A percentile compares a stretch with the other conserved stretches of the same genome.
These are phyloP conservation scores for Oryzias woworae DNA, from an alignment of 2,113 vertebrate species.

Conservation along the genomic window DNA sequence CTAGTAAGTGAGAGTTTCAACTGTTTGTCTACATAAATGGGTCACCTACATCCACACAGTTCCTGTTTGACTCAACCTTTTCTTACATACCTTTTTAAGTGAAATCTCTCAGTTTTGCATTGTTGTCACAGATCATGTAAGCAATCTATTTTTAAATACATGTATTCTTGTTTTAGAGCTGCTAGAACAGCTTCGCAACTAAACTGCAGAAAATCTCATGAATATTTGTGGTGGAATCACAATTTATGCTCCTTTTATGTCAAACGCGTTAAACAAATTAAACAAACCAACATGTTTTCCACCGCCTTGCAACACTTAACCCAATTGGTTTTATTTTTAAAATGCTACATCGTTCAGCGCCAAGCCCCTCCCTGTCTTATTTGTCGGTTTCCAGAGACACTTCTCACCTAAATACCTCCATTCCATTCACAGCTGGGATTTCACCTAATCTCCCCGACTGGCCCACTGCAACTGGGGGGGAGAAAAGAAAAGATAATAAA, in stretches of 20 bases:
- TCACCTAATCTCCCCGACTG: conserved; percentile 40
- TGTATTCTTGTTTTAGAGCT: no score
- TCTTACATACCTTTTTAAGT: conserved; percentile 40
- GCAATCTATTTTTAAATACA: no score
- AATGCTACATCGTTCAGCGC: conserved; percentile 4
- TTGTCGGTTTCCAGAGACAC: background rate
- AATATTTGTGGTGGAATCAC: no score
- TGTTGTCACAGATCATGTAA: background rate
- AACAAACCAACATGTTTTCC: background rate
- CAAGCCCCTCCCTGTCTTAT: background rate
- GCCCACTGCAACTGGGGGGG: conserved; percentile 1
- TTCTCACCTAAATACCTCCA: conserved; percentile 21
- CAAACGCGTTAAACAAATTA: background rate
- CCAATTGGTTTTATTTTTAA: background rate
- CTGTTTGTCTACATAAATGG: conserved; percentile 2
- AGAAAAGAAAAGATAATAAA: conserved; percentile 43
- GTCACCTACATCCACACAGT: conserved; percentile 25
- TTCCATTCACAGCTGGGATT: background rate
- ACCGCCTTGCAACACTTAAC: background rate
- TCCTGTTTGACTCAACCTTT: conserved; percentile 15
- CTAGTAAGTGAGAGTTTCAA: background rate
- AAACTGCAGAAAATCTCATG: no score
- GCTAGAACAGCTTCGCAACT: no score
- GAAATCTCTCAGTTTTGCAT: conserved; percentile 41
- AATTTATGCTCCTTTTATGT: background rate